Evolutionary conservation across 2,797 vertebrate genomes (phyloP).

Genomic region (Pelodytes ibericus): DNA sequence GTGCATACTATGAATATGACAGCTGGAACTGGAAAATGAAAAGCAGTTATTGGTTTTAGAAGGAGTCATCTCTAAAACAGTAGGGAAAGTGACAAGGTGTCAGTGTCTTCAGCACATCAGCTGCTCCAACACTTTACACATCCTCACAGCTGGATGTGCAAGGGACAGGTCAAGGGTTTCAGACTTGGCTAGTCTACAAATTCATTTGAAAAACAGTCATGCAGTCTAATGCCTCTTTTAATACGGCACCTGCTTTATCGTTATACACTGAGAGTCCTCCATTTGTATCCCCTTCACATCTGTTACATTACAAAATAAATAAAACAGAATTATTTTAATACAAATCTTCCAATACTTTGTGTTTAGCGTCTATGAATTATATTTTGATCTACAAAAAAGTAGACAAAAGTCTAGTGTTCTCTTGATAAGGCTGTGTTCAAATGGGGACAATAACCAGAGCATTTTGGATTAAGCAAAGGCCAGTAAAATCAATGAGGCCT

Average conservation of each 20-base stretch:
- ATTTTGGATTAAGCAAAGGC: neutral
- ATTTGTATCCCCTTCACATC: slow-evolving; percentile 66
- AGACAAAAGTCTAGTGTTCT: too few relatives aligned
- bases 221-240: slow-evolving; percentile 54
- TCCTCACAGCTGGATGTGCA: slow-evolving; percentile 73
- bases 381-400: too few relatives aligned
- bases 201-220: slow-evolving; percentile 68
- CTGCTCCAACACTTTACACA: slow-evolving; percentile 68
- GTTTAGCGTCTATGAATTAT: too few relatives aligned
- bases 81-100: slow-evolving; percentile 69
- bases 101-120: slow-evolving; percentile 69
- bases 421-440: neutral
- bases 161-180: slow-evolving; percentile 63
- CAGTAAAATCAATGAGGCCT: neutral
- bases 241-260: slow-evolving; percentile 73
- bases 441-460: too few relatives aligned
- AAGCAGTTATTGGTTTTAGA: slow-evolving; percentile 44
- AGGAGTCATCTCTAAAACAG: slow-evolving; percentile 55
- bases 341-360: too few relatives aligned
- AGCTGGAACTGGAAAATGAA: slow-evolving; percentile 29
- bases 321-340: neutral
- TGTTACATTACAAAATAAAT: slow-evolving; percentile 68
- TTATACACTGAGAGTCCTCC: slow-evolving; percentile 60
- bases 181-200: slow-evolving; percentile 65
- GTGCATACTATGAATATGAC: neutral